Evolutionary conservation across 2,888 invertebrate species (phyloP).

Genomic region (Uropetala carovei): DNA sequence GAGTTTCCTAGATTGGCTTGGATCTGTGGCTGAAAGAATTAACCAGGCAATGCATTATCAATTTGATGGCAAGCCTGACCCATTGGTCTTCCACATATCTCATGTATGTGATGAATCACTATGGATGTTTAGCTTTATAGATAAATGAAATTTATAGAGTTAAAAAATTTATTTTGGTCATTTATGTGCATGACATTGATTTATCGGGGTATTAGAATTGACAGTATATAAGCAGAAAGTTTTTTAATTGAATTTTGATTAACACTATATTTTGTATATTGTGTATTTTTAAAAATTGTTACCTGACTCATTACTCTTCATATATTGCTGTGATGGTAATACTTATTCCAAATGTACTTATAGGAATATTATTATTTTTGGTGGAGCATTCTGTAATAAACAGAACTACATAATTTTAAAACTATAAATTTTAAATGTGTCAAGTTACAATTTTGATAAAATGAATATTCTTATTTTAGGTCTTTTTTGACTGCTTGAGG

Average conservation of each 20-base stretch:
- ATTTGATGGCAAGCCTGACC: conserved; percentile 81
- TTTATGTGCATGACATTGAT: too few relatives aligned
- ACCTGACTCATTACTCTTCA: too few relatives aligned
- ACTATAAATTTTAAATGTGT: not conserved
- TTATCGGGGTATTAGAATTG: too few relatives aligned
- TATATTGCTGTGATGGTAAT: not conserved
- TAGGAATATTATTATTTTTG: not conserved
- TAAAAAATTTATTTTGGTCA: too few relatives aligned
- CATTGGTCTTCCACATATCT: conserved; percentile 83
- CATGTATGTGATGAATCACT: conserved; percentile 75
- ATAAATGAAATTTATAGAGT: not conserved
- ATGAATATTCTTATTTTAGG: conserved; percentile 73
- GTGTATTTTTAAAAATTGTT: too few relatives aligned
- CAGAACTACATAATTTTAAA: not conserved
- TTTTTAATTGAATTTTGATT: too few relatives aligned
- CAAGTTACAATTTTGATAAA: not conserved
- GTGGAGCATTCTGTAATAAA: not conserved
- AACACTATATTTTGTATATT: too few relatives aligned
- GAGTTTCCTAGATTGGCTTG: conserved; percentile 83
- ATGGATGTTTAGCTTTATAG: not conserved
- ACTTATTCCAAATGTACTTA: not conserved
- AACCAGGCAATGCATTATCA: conserved; percentile 86
- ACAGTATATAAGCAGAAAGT: too few relatives aligned
- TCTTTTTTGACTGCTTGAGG: conserved; percentile 84
- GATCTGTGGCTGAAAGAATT: conserved; percentile 86